A percentile compares a stretch with the other conserved stretches of the same genome.
These are phyloP conservation scores for Myotis planiceps DNA, from an alignment of 2,797 vertebrate genomes.

Conservation along the genomic window DNA sequence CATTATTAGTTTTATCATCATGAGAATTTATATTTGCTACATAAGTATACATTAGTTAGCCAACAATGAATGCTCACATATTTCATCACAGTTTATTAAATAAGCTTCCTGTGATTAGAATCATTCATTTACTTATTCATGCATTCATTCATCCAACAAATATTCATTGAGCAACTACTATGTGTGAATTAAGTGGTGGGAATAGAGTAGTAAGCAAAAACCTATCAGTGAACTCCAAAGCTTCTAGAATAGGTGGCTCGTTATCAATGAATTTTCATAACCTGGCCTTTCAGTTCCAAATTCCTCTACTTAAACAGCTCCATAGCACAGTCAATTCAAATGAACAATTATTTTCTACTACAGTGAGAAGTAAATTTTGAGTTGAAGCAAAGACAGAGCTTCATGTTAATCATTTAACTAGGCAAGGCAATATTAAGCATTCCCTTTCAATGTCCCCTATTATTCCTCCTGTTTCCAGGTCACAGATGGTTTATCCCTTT, in stretches of 20 bases:
- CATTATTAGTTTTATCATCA: neutral
- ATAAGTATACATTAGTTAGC: slow-evolving; percentile 21
- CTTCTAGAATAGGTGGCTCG: neutral
- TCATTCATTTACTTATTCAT: neutral
- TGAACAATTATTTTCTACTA: neutral
- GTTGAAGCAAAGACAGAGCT: neutral
- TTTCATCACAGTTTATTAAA: slow-evolving; percentile 37
- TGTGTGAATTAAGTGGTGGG: neutral
- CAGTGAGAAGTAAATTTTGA: neutral
- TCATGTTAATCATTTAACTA: neutral
- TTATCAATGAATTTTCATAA: neutral
- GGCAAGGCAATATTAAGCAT: neutral
- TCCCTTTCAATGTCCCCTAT: neutral
- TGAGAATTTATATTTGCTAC: slow-evolving; percentile 31
- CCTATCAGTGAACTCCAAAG: neutral
- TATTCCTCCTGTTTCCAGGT: neutral
- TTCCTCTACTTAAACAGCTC: neutral
- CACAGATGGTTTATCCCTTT: neutral
- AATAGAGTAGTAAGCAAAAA: neutral
- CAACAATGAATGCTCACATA: neutral
- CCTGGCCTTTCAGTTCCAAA: neutral
- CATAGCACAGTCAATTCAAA: neutral
- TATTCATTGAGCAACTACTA: neutral
- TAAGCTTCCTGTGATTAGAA: neutral
- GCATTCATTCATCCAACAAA: neutral